Conservation (phyloP, 2,797 vertebrate genomes). For the Dendrocincla tyrannina region DNA sequence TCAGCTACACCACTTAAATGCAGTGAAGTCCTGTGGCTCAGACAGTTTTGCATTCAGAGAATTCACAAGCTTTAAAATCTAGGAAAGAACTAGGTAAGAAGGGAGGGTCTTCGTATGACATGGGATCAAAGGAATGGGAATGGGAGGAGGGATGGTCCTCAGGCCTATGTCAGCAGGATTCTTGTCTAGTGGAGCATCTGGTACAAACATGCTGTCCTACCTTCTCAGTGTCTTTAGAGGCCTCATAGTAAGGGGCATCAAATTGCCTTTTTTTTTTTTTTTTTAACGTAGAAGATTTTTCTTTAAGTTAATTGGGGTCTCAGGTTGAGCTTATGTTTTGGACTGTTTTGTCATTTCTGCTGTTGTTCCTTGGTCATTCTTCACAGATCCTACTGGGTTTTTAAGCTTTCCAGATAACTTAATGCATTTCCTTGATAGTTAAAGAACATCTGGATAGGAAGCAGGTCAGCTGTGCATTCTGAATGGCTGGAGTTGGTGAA, state of each 20-base stretch:
- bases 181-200: conserved; percentile 16
- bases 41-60: not conserved
- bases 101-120: not conserved
- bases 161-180: not conserved
- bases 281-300: not conserved
- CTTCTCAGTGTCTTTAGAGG: not conserved
- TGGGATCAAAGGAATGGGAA: not conserved
- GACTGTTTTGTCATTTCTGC: not conserved
- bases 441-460: not conserved
- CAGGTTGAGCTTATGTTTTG: not conserved
- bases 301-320: not conserved
- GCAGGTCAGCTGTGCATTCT: not conserved
- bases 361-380: not conserved
- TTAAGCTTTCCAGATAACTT: not conserved
- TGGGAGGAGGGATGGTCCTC: not conserved
- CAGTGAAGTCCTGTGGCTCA: not conserved
- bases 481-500: not conserved
- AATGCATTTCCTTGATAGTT: not conserved
- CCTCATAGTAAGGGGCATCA: not conserved
- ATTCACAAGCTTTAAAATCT: not conserved
- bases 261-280: not conserved
- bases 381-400: not conserved
- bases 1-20: not conserved
- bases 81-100: not conserved
- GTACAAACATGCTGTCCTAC: conserved; percentile 9